Base-by-base conservation (phyloP, 2,797 vertebrate species). In the Gallirallus australis region DNA sequence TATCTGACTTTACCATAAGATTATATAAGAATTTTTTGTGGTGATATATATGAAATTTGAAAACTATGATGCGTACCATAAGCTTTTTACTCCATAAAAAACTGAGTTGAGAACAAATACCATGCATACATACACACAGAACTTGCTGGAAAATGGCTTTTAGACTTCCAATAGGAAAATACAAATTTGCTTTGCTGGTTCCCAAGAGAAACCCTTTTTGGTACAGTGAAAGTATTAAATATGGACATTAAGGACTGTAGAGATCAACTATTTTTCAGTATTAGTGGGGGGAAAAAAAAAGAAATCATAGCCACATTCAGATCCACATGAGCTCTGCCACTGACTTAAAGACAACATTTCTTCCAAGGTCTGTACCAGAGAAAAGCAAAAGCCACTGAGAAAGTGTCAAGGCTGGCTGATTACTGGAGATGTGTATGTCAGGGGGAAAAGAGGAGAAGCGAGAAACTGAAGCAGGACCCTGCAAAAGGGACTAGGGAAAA, bases 141-240 rank as follows among this genome's bases (percentile, higher is more conserved):
- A 70, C 86, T 73, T 63, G 35, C 42, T 81, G 82, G 54, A 48
- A 94, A 97, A 91, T 73, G 65, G 47, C 35, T 89, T 61, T 68
- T 48, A 12, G n/a, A 56, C 12, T 93, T 96, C 20, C 69, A 56
- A 81, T 42, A 57, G 60, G 21, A 78, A 94, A 89, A 95, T 90
- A 96, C 31, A 81, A 86, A 94, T 94, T 96, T 77, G 33, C 25
- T 75, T 89, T 48, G 35, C 25, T 3, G 1, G 7, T 59, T 96
- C 66, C 75, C 53, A 59, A 69, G 39, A 88, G 12, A 78, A 77
- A 40, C 33, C 9, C 24, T 71, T 71, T 63, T 47, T 61, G 72
- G 23, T 45, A 66, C 8, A 57, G 35, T 31, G 75, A 33, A 72
- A 86, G 50, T 47, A 68, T 24, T 45, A 63, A 91, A 59, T 15